These are phyloP conservation scores for Dryobates pubescens DNA, from an alignment of 2,797 vertebrate genomes.

Conservation along the genomic window DNA sequence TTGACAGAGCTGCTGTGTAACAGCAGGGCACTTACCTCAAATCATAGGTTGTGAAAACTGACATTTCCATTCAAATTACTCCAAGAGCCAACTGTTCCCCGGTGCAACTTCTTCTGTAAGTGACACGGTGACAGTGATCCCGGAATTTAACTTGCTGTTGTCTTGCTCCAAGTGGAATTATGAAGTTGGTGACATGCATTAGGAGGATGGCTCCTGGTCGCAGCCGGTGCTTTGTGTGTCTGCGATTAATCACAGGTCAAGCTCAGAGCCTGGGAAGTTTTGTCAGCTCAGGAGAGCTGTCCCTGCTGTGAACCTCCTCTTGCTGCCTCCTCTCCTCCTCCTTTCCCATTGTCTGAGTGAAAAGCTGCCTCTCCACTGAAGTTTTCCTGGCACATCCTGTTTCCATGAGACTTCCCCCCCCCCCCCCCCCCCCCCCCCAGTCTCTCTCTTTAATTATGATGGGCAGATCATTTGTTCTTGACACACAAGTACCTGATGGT, in stretches of 20 bases:
- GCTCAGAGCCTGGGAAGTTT: neutral
- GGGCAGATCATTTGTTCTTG: slow-evolving; percentile 43
- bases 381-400: slow-evolving; percentile 31
- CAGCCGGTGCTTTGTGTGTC: neutral
- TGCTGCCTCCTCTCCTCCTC: slow-evolving; percentile 1
- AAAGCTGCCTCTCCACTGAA: neutral
- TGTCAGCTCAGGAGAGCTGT: slow-evolving; percentile 37
- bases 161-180: slow-evolving; percentile 52
- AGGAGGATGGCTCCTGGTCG: slow-evolving; percentile 45
- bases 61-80: slow-evolving; percentile 74
- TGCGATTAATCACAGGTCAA: slow-evolving; percentile 26
- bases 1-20: slow-evolving; percentile 46
- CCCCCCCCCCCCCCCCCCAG: neutral
- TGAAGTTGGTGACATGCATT: slow-evolving; percentile 57
- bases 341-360: neutral
- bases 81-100: slow-evolving; percentile 53
- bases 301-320: neutral
- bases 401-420: neutral
- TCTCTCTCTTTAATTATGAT: slow-evolving; percentile 21
- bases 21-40: slow-evolving; percentile 70
- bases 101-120: slow-evolving; percentile 38
- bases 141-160: slow-evolving; percentile 67
- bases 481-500: slow-evolving; percentile 24
- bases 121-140: slow-evolving; percentile 61
- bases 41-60: slow-evolving; percentile 69